phyloP scores from a whole-genome alignment of 2,113 vertebrate genomes.

The Sceloporus tristichus region DNA sequence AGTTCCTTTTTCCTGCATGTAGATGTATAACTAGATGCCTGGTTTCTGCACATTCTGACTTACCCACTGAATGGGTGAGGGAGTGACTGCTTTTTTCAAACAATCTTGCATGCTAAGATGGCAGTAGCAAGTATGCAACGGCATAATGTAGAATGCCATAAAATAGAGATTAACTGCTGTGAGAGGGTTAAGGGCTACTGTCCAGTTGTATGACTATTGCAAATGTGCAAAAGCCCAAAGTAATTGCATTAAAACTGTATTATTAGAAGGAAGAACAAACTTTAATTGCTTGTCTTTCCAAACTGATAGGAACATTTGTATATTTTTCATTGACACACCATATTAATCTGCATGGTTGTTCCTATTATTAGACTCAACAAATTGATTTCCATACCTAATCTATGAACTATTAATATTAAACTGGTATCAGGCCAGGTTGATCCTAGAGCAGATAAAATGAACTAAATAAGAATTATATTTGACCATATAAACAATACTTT shows the following conservation, averaged over 20 bases:
- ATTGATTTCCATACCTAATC: neutral
- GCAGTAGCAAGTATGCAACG: too few relatives aligned
- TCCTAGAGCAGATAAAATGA: neutral
- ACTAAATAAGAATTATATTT: neutral
- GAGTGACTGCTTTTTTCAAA: too few relatives aligned
- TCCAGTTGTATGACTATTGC: neutral
- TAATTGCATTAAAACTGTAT: neutral
- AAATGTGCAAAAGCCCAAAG: neutral
- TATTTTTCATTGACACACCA: too few relatives aligned
- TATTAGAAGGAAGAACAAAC: neutral
- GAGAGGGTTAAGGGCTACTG: neutral
- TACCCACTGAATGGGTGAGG: too few relatives aligned
- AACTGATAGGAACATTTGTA: too few relatives aligned
- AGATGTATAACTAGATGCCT: too few relatives aligned
- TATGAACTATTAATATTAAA: neutral
- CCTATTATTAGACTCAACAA: neutral
- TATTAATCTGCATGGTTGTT: neutral
- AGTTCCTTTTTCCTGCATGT: too few relatives aligned
- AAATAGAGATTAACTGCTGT: neutral
- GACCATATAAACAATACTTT: neutral
- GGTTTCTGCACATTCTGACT: too few relatives aligned
- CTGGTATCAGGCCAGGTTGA: too few relatives aligned
- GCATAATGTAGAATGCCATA: neutral
- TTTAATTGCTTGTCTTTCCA: too few relatives aligned
- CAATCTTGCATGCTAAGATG: too few relatives aligned